Conservation (phyloP, 2,113 vertebrate genomes). For the Macaca nemestrina region DNA sequence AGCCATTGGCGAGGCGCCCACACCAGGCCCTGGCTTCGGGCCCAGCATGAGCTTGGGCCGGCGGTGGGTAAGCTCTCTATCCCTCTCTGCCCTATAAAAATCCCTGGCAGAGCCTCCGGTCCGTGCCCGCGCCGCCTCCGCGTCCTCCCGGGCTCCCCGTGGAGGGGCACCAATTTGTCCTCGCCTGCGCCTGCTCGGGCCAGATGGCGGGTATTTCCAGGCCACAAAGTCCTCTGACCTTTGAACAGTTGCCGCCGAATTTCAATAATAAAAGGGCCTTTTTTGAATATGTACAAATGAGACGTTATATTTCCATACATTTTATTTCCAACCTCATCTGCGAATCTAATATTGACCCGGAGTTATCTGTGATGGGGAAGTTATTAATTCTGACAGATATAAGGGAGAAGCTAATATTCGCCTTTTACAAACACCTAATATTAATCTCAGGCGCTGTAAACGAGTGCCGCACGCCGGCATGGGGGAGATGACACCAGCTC, state of each 20-base stretch:
- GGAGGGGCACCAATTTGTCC: conserved; percentile 77
- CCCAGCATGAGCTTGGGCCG: conserved; percentile 24
- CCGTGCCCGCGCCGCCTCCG: background rate
- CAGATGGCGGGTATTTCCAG: conserved; percentile 80
- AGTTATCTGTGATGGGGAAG: conserved; percentile 90
- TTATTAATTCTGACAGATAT: conserved; percentile 92
- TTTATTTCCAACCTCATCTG: conserved; percentile 88
- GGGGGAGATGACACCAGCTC: conserved; percentile 83
- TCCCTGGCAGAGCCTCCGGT: conserved; percentile 47
- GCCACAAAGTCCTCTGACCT: conserved; percentile 84
- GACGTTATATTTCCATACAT: conserved; percentile 88
- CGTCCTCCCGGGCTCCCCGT: conserved; percentile 41
- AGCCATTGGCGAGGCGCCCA: conserved; percentile 47
- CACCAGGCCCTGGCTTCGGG: conserved; percentile 46
- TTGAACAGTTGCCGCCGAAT: conserved; percentile 82
- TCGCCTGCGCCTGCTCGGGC: conserved; percentile 71
- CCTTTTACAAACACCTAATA: conserved; percentile 89
- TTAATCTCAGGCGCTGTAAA: conserved; percentile 88
- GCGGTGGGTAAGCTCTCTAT: conserved; percentile 46
- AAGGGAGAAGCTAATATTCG: conserved; percentile 91
- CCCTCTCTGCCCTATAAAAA: conserved; percentile 71
- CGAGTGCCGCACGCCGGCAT: conserved; percentile 77
- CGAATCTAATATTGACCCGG: conserved; percentile 89
- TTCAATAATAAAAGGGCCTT: conserved; percentile 82
- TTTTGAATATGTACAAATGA: conserved; percentile 86